A percentile compares a stretch with the other conserved stretches of the same genome.
Evolutionary conservation across 1,140 invertebrate species (phyloP).

Genomic region (Ceratitis capitata): DNA sequence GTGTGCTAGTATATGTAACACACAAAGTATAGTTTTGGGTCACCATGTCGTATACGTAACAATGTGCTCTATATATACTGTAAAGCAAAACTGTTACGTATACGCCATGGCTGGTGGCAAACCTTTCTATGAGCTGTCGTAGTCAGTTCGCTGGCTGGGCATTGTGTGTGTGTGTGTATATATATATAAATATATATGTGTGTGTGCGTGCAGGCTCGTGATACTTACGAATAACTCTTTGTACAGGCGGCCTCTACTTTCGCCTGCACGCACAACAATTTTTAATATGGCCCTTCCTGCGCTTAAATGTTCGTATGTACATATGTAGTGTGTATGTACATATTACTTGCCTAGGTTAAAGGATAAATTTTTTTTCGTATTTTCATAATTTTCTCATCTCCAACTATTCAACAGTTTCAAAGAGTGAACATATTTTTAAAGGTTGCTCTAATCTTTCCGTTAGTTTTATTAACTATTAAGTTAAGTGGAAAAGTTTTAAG

Average conservation of each 20-base stretch:
- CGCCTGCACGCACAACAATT: neutral
- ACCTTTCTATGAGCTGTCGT: neutral
- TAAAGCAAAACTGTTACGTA: neutral
- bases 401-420: neutral
- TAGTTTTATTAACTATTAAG: neutral
- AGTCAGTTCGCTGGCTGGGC: neutral
- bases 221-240: neutral
- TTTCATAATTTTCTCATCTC: neutral
- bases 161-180: neutral
- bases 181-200: neutral
- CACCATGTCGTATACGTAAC: slow-evolving; percentile 23
- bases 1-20: too few relatives aligned
- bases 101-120: neutral
- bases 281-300: neutral
- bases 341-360: neutral
- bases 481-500: neutral
- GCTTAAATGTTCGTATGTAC: too few relatives aligned
- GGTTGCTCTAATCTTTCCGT: neutral
- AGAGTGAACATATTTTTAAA: neutral
- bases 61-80: neutral
- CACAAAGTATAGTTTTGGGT: neutral
- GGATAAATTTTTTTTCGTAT: neutral
- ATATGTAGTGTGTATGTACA: too few relatives aligned
- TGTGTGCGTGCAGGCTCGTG: neutral
- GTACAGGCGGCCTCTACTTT: neutral